Base-by-base conservation (phyloP, 2,113 vertebrate genomes). In the Pelmatolapia mariae region DNA sequence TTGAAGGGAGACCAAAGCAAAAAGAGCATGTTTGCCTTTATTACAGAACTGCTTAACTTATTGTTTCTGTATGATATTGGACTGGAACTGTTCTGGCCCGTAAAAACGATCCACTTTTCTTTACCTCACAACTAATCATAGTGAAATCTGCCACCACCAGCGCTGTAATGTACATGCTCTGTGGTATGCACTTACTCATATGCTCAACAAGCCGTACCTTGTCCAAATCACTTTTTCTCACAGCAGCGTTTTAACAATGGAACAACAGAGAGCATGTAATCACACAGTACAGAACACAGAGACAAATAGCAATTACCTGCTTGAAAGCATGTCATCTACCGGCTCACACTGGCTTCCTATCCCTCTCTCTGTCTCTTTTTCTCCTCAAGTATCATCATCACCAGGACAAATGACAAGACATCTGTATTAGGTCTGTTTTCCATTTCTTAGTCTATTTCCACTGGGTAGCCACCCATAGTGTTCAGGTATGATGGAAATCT, bases 161-260 rank as follows among this genome's bases (percentile, higher is more conserved):
- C 63, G 5, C 31, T 36, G 22, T 56, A 8, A 83, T 80, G 54
- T 88, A 80, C 59, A 45, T 33, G 22, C 24, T 16, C 63, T 57
- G 38, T 73, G 91, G 91, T 86, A 91, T 94, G 90, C 80, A 68
- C 92, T 92, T 92, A 94, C 87, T 91, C 87, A 84, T 83, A 22
- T 56, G 76, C 89, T 86, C 73, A 80, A 95, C 94, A 93, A 90
- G 94, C 92, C 66, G 80, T 33, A 73, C 92, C 95, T 85, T 92
- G 94, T 93, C 93, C 89, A 89, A 84, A 92, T 93, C 82, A 89
- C 83, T 91, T 93, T 92, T 93, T 93, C 92, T 94, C 90, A 91
- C 90, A 86, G 84, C 82, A 56, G 57, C 84, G 85, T 81, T 90
- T 87, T 76, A 93, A 92, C 92, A 92, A 92, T 92, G 91, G 78